Base-by-base conservation (phyloP, 1,140 invertebrate species). In the Trachymyrmex cornetzi region DNA sequence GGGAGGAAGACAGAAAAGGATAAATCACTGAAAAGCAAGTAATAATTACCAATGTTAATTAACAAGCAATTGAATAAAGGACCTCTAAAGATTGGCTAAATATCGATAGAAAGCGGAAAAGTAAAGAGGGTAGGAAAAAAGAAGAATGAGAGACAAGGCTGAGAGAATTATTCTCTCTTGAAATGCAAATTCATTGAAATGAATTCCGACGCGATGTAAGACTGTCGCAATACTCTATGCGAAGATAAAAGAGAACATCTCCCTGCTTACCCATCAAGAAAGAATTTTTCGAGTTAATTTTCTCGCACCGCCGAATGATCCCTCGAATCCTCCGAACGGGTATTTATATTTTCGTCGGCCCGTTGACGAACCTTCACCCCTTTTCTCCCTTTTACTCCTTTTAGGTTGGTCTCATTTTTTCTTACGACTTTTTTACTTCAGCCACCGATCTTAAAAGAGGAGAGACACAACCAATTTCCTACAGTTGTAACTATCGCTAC, bases 101-200 rank as follows among this genome's bases (percentile, higher is more conserved):
- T 64, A 67, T 75, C 53, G 34, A 30, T 82, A 27, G 64, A 22
- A 4, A 30, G 6, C 53, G 7, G 55, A 27, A 19, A 64, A 75
- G n/a, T 61, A 38, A n/a, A 16, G 16, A 14, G 14, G 27, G 50
- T 5, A 27, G 2, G 16, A 63, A 9, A 12, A 22, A 16, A 48
- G 14, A 22, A 74, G 55, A 55, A 82, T 74, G 67, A 74, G 34
- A 34, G 67, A 61, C 79, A 82, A 72, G 57, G 53, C 27, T 59
- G 74, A 22, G 34, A 48, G 61, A 85, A 85, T 71, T 72, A 77
- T 63, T 85, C 81, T 84, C 75, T 84, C 79, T 92, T 89, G 87
- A 87, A 91, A 93, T 93, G 92, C 89, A 93, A 93, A 93, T 93
- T 92, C 89, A 93, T 93, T 93, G 86, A 92, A 93, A 93, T 93